phyloP scores from a whole-genome alignment of 2,888 invertebrate genomes.

The Hetaerina titia region DNA sequence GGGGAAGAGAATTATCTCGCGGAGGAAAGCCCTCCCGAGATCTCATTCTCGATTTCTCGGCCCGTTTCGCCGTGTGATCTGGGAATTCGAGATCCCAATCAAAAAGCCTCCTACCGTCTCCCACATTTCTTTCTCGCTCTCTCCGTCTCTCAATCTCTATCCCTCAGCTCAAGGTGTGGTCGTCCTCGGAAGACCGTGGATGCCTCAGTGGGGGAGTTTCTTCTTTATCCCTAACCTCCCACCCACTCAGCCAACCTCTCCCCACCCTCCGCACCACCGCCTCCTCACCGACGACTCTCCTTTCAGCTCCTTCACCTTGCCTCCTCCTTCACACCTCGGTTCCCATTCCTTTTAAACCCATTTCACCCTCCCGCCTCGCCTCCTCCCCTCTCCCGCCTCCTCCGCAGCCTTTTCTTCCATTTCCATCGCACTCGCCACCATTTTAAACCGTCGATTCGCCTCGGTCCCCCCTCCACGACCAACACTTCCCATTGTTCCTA shows the following conservation, averaged over 20 bases:
- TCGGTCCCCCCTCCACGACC: neutral
- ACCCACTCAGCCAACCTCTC: neutral
- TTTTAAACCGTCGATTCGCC: neutral
- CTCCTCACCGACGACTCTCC: neutral
- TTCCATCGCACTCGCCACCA: neutral
- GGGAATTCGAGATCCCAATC: conserved; percentile 65
- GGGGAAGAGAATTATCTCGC: neutral
- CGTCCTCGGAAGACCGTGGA: conserved; percentile 23
- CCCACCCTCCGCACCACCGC: neutral
- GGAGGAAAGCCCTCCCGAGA: neutral
- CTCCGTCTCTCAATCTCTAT: neutral
- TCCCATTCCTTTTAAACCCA: neutral
- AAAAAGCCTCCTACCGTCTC: neutral
- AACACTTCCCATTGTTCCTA: neutral
- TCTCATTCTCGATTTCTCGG: conserved; percentile 30
- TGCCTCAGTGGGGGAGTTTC: conserved; percentile 23
- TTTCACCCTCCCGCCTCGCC: neutral
- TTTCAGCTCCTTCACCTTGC: neutral
- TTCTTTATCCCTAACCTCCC: neutral
- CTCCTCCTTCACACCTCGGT: neutral
- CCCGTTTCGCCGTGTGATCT: conserved; percentile 59
- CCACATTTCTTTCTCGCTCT: conserved; percentile 18
- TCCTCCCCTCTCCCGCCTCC: neutral
- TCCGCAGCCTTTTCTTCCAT: neutral
- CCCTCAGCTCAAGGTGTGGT: conserved; percentile 51